Evolutionary conservation across 1,140 invertebrate species (phyloP).

Genomic region (Diachasmimorpha longicaudata): DNA sequence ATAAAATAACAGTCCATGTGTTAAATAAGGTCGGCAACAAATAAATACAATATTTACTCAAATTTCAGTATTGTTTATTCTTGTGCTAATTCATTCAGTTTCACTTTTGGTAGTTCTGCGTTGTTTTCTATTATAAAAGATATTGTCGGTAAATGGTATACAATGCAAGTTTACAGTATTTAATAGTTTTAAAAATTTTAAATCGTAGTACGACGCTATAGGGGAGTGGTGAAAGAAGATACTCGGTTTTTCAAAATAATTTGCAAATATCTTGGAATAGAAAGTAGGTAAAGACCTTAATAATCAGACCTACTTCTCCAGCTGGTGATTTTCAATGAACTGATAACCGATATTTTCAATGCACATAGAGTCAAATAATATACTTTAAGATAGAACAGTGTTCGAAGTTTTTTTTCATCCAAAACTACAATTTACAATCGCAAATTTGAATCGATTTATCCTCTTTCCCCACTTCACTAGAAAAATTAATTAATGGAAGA

Average conservation of each 20-base stretch:
- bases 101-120: neutral
- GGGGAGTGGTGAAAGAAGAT: neutral
- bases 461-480: neutral
- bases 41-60: neutral
- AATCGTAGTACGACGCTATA: neutral
- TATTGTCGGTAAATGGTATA: neutral
- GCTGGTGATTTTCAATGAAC: too few relatives aligned
- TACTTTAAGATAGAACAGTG: too few relatives aligned
- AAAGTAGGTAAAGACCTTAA: too few relatives aligned
- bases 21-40: neutral
- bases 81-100: neutral
- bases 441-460: neutral
- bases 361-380: too few relatives aligned
- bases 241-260: neutral
- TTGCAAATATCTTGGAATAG: neutral
- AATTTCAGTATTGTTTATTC: neutral
- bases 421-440: neutral
- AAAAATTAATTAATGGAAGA: neutral
- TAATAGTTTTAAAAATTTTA: neutral
- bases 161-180: neutral
- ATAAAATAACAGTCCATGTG: too few relatives aligned
- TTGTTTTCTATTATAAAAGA: neutral
- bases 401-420: too few relatives aligned
- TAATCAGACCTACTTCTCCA: too few relatives aligned
- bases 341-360: too few relatives aligned